phyloP scores from a whole-genome alignment of 1,140 invertebrate species.

The Metaphire vulgaris region DNA sequence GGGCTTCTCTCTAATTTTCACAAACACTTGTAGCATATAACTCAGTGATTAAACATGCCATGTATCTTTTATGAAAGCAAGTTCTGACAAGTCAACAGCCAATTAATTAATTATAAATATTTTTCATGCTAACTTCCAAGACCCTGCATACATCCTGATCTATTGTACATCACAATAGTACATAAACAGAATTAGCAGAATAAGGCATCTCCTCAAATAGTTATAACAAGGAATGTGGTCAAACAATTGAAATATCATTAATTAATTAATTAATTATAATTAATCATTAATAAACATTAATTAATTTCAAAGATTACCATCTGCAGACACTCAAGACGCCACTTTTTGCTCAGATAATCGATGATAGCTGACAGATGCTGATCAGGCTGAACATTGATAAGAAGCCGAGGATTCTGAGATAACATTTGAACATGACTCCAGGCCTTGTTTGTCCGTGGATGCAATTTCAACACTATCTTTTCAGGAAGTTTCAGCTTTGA shows the following conservation, averaged over 20 bases:
- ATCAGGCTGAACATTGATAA: slow-evolving; percentile 67
- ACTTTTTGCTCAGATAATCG: slow-evolving; percentile 69
- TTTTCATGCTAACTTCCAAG: neutral
- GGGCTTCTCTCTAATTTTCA: neutral
- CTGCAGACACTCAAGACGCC: slow-evolving; percentile 59
- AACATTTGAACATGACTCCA: slow-evolving; percentile 76
- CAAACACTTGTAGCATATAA: no score
- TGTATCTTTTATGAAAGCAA: no score
- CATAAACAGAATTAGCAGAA: no score
- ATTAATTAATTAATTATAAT: no score
- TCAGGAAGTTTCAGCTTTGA: slow-evolving; percentile 72
- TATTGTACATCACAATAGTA: neutral
- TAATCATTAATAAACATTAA: no score
- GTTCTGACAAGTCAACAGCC: no score
- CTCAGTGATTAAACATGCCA: no score
- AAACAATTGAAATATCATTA: no score
- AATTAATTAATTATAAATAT: no score
- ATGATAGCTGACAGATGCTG: slow-evolving; percentile 66
- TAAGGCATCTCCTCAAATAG: no score
- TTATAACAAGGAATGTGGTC: no score
- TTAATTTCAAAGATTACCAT: slow-evolving; percentile 60
- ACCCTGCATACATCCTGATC: neutral
- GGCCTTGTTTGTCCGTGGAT: slow-evolving; percentile 67
- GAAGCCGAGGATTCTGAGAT: slow-evolving; percentile 82
- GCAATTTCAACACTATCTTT: slow-evolving; percentile 68